These are phyloP conservation scores for Etia nguti DNA, from an alignment of 2,113 vertebrate genomes.

Conservation along the genomic window DNA sequence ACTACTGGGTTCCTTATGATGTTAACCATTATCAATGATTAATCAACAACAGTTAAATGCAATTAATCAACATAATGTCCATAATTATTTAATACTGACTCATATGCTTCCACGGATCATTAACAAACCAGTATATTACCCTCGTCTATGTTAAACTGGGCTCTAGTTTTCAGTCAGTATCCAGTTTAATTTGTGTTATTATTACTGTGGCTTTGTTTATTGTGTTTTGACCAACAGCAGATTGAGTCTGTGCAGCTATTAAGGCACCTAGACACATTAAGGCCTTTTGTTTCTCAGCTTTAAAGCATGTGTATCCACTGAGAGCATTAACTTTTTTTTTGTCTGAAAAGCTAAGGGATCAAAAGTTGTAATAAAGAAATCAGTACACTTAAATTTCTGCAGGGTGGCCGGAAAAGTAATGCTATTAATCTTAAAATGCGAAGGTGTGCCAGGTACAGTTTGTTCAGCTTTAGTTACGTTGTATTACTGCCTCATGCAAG, in stretches of 20 bases:
- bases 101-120: neutral
- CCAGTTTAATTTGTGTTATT: neutral
- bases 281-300: constrained; percentile 2
- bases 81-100: neutral
- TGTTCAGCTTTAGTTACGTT: neutral
- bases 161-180: neutral
- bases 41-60: neutral
- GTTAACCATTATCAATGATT: neutral
- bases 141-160: neutral
- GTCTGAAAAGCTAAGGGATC: neutral
- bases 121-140: neutral
- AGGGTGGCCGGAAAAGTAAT: neutral
- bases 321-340: neutral
- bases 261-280: neutral
- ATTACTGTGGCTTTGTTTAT: neutral
- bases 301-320: neutral
- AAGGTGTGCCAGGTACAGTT: neutral
- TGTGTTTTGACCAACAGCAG: neutral
- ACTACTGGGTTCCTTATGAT: neutral
- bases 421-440: neutral
- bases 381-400: neutral
- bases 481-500: neutral
- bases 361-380: neutral
- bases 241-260: neutral
- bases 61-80: neutral